Conservation (phyloP, 1,140 invertebrate genomes). For the Spodoptera frugiperda region DNA sequence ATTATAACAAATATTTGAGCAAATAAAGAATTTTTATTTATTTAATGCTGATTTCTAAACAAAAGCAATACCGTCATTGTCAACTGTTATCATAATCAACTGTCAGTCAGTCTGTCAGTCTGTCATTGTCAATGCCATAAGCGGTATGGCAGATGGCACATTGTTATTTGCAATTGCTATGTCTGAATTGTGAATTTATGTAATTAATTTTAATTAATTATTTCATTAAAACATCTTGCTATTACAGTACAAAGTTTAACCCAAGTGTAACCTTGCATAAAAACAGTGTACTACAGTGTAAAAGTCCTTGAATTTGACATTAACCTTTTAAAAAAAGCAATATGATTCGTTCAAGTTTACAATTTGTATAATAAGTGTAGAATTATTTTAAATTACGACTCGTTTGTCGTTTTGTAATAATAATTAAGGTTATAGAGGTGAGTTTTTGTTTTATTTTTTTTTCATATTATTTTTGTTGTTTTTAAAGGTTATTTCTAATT, state of each 20-base stretch:
- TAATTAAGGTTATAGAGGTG: constrained; percentile 8
- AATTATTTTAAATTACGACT: constrained; percentile 22
- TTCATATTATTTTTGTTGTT: background rate
- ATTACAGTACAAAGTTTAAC: background rate
- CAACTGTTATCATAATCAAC: too few species aligned
- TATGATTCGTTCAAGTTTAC: background rate
- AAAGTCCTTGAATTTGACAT: constrained; percentile 42
- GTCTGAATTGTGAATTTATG: too few species aligned
- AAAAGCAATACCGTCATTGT: too few species aligned
- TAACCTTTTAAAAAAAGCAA: constrained; percentile 39
- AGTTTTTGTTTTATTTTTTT: background rate
- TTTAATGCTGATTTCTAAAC: too few species aligned
- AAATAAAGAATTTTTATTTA: too few species aligned
- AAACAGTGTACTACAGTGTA: background rate
- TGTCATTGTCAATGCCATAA: too few species aligned
- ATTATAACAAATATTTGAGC: too few species aligned
- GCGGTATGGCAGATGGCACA: too few species aligned
- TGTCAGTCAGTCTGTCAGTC: too few species aligned
- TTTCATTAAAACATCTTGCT: background rate
- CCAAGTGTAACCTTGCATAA: background rate
- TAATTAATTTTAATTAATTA: too few species aligned
- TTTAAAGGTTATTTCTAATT: too few species aligned
- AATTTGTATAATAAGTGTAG: background rate
- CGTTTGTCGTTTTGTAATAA: background rate
- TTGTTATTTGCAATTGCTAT: too few species aligned